These are phyloP conservation scores for Theocolax elegans DNA, from an alignment of 1,140 invertebrate genomes.

Conservation along the genomic window DNA sequence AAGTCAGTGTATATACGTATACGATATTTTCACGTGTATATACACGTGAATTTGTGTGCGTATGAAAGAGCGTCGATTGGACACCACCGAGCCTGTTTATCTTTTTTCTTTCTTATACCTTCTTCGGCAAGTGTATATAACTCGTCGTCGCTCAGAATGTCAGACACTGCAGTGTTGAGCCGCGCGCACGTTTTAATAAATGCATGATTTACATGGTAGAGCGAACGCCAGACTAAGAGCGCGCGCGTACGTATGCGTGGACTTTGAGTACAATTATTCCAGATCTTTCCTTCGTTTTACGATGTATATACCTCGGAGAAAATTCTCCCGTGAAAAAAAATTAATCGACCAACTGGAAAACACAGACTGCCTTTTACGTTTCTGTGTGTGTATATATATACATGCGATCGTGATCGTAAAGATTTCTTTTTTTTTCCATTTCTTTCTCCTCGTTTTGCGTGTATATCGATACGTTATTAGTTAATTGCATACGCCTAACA, in stretches of 20 bases:
- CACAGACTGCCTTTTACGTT: constrained; percentile 26
- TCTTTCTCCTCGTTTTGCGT: too few species aligned
- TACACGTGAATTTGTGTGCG: too few species aligned
- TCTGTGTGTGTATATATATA: neutral
- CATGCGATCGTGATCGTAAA: too few species aligned
- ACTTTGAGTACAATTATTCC: neutral
- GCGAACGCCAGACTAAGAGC: constrained; percentile 30
- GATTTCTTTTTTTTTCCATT: neutral
- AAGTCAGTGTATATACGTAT: too few species aligned
- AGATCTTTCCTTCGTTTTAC: constrained; percentile 23
- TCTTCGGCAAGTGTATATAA: too few species aligned
- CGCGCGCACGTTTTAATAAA: constrained; percentile 36
- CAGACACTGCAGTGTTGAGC: neutral
- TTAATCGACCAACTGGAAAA: constrained; percentile 41
- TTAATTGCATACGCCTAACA: too few species aligned
- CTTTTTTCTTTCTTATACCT: constrained; percentile 7
- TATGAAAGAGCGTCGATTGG: neutral
- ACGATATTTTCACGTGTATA: too few species aligned
- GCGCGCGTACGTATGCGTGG: neutral
- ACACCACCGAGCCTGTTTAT: neutral
- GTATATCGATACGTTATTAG: too few species aligned
- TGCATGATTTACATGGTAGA: constrained; percentile 46
- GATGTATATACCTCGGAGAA: neutral
- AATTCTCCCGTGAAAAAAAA: neutral
- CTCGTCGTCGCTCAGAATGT: neutral